Percentiles rank a stretch among this genome's conserved stretches.
These are phyloP conservation scores for Argopecten irradians DNA, from an alignment of 1,140 invertebrate species.

Conservation along the genomic window DNA sequence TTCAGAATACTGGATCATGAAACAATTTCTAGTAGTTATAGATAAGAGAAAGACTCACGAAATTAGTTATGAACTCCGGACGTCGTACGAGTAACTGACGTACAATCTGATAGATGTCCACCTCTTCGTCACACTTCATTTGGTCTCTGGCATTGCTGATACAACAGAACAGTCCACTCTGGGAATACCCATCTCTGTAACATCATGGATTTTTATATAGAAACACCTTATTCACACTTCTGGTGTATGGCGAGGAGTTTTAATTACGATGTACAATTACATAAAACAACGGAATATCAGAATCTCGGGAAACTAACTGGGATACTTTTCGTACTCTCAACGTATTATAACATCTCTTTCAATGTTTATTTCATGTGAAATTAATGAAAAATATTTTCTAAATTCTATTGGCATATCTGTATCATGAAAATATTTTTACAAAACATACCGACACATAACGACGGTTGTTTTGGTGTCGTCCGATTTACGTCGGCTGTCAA, in stretches of 20 bases:
- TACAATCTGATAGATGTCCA: neutral
- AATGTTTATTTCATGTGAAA: too few relatives aligned
- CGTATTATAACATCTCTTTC: too few relatives aligned
- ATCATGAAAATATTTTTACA: neutral
- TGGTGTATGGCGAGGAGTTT: too few relatives aligned
- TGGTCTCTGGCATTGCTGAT: neutral
- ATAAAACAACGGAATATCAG: too few relatives aligned
- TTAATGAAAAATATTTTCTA: too few relatives aligned
- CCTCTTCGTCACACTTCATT: neutral
- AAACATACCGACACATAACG: neutral
- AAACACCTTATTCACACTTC: too few relatives aligned
- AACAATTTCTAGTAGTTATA: neutral
- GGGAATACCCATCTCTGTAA: neutral
- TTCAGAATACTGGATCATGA: too few relatives aligned
- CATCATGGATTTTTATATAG: too few relatives aligned
- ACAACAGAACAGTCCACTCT: neutral
- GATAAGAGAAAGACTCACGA: neutral
- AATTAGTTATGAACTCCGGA: neutral
- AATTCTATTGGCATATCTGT: too few relatives aligned
- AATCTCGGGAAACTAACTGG: neutral
- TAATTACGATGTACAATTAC: too few relatives aligned
- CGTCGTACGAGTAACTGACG: neutral
- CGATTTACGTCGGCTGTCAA: neutral
- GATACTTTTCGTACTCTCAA: too few relatives aligned
- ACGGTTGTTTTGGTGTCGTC: neutral